Evolutionary conservation across 2,797 vertebrate genomes (phyloP).

Genomic region (Halcyon leucocephala): DNA sequence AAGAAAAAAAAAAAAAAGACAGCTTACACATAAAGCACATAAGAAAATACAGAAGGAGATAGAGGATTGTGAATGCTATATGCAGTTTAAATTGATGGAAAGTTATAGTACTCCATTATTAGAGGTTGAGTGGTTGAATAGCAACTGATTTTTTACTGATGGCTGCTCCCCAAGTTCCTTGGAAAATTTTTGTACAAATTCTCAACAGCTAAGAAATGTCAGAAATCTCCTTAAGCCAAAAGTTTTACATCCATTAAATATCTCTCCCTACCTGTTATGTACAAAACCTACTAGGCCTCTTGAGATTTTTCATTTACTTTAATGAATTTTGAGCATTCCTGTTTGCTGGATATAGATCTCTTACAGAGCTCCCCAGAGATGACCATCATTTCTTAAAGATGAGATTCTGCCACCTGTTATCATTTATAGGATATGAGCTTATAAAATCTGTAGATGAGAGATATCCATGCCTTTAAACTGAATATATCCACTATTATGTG

Average conservation of each 20-base stretch:
- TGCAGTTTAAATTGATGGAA: not conserved
- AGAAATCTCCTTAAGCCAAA: not conserved
- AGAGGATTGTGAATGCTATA: not conserved
- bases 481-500: rapidly evolving
- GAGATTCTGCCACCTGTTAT: not conserved
- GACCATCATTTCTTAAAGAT: not conserved
- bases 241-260: not conserved
- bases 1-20: not conserved
- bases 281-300: not conserved
- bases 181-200: not conserved
- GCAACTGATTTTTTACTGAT: not conserved
- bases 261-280: not conserved
- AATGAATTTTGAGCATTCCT: not conserved
- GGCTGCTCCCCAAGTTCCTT: not conserved
- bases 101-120: not conserved
- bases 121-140: not conserved
- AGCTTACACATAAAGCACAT: not conserved
- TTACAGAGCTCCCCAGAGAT: not conserved
- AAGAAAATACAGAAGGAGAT: not conserved
- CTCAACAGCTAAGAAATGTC: not conserved
- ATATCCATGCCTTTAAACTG: not conserved
- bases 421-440: not conserved
- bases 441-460: not conserved
- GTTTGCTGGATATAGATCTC: not conserved
- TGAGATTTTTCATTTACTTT: not conserved